Evolutionary conservation across 2,797 vertebrate species (phyloP).

Genomic region (Trachops cirrhosus): DNA sequence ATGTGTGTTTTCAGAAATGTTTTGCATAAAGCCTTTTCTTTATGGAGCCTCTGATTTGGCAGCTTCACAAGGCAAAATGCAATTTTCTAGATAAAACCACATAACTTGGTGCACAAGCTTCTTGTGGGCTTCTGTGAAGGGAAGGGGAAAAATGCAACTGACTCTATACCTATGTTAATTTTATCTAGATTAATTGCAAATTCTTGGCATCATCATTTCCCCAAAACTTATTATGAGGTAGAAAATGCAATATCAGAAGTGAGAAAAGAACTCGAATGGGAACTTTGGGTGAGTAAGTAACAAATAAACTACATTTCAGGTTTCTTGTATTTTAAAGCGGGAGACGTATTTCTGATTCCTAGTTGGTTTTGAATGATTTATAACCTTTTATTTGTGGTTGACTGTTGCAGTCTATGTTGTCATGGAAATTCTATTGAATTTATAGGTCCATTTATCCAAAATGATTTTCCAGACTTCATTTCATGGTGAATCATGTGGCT

Average conservation of each 20-base stretch:
- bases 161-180: background rate
- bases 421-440: slow-evolving; percentile 91
- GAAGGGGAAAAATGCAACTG: background rate
- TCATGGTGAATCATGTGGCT: slow-evolving; percentile 90
- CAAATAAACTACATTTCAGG: slow-evolving; percentile 75
- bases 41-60: background rate
- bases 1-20: background rate
- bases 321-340: slow-evolving; percentile 78
- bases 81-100: background rate
- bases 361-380: slow-evolving; percentile 87
- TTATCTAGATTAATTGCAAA: slow-evolving; percentile 43
- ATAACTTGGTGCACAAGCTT: background rate
- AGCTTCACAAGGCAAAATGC: background rate
- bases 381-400: slow-evolving; percentile 85
- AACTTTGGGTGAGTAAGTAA: slow-evolving; percentile 73
- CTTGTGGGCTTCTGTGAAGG: background rate
- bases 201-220: background rate
- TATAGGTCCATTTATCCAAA: slow-evolving; percentile 90
- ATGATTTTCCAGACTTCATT: slow-evolving; percentile 90
- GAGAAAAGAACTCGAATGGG: slow-evolving; percentile 64
- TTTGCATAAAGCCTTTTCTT: slow-evolving; percentile 3
- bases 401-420: slow-evolving; percentile 87
- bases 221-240: background rate
- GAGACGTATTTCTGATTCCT: slow-evolving; percentile 83
- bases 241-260: slow-evolving; percentile 6